Conservation (phyloP, 2,888 invertebrate genomes). For the Odontothrips loti region DNA sequence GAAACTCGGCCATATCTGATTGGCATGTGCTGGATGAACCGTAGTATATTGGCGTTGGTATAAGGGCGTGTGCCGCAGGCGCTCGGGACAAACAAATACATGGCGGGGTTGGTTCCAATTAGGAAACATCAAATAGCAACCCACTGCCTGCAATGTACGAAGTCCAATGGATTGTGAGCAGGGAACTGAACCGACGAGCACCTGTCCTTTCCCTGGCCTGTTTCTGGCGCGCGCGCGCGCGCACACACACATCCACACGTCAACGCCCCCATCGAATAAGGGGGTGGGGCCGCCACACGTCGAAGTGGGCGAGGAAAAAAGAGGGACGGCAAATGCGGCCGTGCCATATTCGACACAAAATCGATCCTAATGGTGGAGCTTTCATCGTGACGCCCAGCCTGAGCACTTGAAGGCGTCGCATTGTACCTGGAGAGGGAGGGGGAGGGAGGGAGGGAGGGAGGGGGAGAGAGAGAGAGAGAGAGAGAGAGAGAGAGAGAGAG, state of each 20-base stretch:
- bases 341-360: not conserved
- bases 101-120: not conserved
- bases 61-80: no score
- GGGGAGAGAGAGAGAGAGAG: slow-evolving; percentile 32
- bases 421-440: not conserved
- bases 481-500: slow-evolving; percentile 33
- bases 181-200: no score
- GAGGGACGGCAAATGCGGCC: not conserved
- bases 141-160: no score
- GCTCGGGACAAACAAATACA: not conserved
- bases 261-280: not conserved
- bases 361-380: not conserved
- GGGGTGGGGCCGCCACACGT: no score
- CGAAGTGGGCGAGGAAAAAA: not conserved
- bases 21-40: no score
- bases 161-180: no score
- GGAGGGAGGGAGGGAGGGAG: slow-evolving; percentile 31
- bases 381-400: not conserved
- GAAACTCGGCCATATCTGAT: no score
- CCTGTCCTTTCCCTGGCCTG: no score
- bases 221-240: not conserved
- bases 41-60: no score
- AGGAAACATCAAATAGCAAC: not conserved
- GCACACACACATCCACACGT: not conserved
- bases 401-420: no score